Evolutionary conservation across 2,113 vertebrate species (phyloP).

Genomic region (Polypterus bichir): DNA sequence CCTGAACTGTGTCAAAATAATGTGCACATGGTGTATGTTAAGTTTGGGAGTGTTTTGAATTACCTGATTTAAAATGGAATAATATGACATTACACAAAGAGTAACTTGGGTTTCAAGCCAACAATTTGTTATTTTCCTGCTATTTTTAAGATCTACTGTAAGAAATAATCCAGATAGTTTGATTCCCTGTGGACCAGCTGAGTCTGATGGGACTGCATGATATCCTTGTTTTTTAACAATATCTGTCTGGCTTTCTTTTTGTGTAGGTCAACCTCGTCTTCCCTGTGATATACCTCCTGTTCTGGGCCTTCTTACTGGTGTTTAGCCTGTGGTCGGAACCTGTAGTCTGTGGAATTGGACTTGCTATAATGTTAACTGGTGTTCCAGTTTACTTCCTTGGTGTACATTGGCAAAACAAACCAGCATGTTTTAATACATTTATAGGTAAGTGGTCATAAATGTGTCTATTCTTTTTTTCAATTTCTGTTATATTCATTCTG

Average conservation of each 20-base stretch:
- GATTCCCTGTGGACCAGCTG: too few species aligned
- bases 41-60: too few species aligned
- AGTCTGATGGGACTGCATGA: too few species aligned
- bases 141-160: too few species aligned
- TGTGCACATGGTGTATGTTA: too few species aligned
- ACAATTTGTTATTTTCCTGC: too few species aligned
- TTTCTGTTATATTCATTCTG: too few species aligned
- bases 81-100: too few species aligned
- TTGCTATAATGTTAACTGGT: conserved; percentile 82
- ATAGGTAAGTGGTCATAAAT: conserved; percentile 50
- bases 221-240: neutral
- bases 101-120: too few species aligned
- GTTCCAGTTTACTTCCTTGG: conserved; percentile 82
- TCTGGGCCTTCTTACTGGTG: conserved; percentile 82
- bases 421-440: conserved; percentile 58
- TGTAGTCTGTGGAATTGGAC: conserved; percentile 72
- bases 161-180: too few species aligned
- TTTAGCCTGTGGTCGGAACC: conserved; percentile 85
- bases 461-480: neutral
- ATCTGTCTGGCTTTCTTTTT: neutral
- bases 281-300: conserved; percentile 74
- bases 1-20: too few species aligned
- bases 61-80: too few species aligned
- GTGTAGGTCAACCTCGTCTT: conserved; percentile 69
- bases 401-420: conserved; percentile 78